A percentile compares a stretch with the other conserved stretches of the same genome.
Evolutionary conservation across 2,797 vertebrate species (phyloP).

Genomic region (Spinus olivaceus): DNA sequence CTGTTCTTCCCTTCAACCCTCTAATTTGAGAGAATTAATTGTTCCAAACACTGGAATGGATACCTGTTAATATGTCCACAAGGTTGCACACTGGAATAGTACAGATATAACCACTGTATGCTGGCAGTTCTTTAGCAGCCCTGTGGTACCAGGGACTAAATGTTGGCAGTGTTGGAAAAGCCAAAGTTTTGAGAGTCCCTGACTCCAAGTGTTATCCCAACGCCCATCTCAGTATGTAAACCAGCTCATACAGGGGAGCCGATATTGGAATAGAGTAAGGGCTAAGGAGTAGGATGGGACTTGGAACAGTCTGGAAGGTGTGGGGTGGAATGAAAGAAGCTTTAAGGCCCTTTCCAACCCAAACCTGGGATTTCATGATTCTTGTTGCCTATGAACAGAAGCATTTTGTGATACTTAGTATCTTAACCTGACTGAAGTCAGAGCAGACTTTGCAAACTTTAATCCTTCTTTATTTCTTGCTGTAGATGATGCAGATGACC

Average conservation of each 20-base stretch:
- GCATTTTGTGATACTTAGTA: not conserved
- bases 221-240: not conserved
- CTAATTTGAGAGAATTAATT: not conserved
- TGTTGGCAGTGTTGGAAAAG: not conserved
- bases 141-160: not conserved
- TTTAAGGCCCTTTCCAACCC: not conserved
- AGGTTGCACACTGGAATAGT: not conserved
- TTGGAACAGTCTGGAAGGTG: not conserved
- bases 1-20: not conserved
- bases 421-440: not conserved
- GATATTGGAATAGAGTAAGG: not conserved
- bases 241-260: not conserved
- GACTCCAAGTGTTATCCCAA: not conserved
- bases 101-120: not conserved
- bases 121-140: not conserved
- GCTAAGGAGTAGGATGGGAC: not conserved
- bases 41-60: not conserved
- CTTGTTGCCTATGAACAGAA: not conserved
- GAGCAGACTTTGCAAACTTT: not conserved
- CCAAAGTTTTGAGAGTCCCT: not conserved
- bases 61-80: not conserved
- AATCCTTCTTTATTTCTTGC: not conserved
- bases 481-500: conserved; percentile 31
- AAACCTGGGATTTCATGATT: not conserved
- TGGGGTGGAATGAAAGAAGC: not conserved